Evolutionary conservation across 1,140 invertebrate genomes (phyloP).

Genomic region (Cardiocondyla obscurior): DNA sequence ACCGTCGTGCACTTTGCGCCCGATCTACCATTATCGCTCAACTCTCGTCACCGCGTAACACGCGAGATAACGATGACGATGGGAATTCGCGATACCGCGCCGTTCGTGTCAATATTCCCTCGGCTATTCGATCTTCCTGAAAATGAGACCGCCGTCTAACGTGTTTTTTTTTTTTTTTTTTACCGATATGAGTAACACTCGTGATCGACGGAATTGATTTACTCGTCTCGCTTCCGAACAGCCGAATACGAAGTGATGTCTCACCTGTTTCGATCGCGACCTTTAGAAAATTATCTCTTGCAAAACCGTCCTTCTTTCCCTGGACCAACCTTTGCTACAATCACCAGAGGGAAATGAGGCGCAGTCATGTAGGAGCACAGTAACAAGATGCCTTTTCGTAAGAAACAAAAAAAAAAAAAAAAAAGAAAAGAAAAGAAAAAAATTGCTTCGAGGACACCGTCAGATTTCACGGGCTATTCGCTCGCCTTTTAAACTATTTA

Average conservation of each 20-base stretch:
- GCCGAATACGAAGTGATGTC: neutral
- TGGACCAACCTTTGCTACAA: neutral
- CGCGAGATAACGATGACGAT: constrained; percentile 28
- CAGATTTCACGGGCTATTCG: neutral
- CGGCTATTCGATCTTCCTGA: neutral
- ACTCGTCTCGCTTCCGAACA: neutral
- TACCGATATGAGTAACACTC: neutral
- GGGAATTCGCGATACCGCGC: neutral
- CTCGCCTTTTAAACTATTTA: neutral
- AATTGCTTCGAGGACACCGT: neutral
- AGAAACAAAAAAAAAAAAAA: too few relatives aligned
- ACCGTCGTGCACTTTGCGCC: neutral
- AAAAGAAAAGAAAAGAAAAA: too few relatives aligned
- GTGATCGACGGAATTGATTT: neutral
- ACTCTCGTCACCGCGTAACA: neutral
- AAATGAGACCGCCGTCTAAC: neutral
- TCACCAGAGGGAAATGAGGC: constrained; percentile 1
- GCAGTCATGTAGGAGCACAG: neutral
- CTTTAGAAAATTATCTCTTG: neutral
- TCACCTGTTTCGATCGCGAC: neutral
- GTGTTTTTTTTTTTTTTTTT: too few relatives aligned
- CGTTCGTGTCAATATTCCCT: neutral
- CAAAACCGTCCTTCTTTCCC: too few relatives aligned
- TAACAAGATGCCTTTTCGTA: neutral
- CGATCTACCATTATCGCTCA: neutral